Conservation (phyloP, 2,797 vertebrate species). For the Chloroceryle inda region DNA sequence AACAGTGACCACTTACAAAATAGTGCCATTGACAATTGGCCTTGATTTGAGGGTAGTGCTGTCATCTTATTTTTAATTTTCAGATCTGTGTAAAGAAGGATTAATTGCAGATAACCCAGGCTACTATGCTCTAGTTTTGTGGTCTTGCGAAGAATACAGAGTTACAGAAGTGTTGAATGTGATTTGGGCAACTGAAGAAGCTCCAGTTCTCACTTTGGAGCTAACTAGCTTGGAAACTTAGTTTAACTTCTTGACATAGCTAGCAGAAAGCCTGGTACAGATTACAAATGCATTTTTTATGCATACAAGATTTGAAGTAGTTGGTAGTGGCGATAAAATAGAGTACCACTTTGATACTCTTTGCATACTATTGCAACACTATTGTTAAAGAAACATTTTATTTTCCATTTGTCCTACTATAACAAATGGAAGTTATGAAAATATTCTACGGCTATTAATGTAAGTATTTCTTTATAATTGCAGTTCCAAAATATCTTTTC, state of each 20-base stretch:
- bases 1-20: neutral
- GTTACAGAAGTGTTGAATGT: neutral
- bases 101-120: neutral
- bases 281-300: neutral
- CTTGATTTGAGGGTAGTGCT: neutral
- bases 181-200: neutral
- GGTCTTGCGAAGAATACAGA: neutral
- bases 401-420: neutral
- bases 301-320: neutral
- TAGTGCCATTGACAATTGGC: neutral
- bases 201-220: neutral
- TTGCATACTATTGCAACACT: neutral
- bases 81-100: neutral
- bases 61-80: neutral
- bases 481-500: neutral
- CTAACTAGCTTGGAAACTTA: neutral
- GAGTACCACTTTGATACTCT: neutral
- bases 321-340: neutral
- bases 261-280: neutral
- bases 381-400: neutral
- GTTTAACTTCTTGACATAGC: neutral
- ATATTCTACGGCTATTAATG: neutral
- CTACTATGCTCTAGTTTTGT: neutral
- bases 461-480: neutral
- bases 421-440: slow-evolving; percentile 16